Percentiles rank a stretch among this genome's conserved stretches.
Evolutionary conservation across 2,888 invertebrate species (phyloP).

Genomic region (Ephialtes manifestator): DNA sequence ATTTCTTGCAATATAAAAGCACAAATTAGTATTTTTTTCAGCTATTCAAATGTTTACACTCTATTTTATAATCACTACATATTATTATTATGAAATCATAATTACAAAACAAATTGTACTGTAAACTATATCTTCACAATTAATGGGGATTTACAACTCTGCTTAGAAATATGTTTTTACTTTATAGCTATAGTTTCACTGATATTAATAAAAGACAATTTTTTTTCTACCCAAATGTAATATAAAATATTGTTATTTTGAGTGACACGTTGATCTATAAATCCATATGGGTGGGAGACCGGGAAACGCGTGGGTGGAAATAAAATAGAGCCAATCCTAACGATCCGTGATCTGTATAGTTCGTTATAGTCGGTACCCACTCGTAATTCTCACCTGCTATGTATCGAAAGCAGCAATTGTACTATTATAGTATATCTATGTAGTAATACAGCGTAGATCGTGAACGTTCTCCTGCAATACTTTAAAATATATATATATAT

Average conservation of each 20-base stretch:
- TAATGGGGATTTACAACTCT: no score
- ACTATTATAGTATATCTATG: not conserved
- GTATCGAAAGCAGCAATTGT: conserved; percentile 22
- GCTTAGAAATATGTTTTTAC: no score
- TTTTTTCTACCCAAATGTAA: no score
- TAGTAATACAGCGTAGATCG: not conserved
- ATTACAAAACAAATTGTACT: no score
- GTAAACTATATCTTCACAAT: no score
- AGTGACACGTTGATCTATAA: not conserved
- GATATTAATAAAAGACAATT: no score
- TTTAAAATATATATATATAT: not conserved
- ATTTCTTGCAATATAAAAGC: no score
- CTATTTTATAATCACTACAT: no score
- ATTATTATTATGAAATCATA: no score
- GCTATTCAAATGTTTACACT: no score
- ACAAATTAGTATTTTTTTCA: no score
- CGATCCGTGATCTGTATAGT: conserved; percentile 4
- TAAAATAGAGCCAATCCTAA: conserved; percentile 26
- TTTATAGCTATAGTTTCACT: no score
- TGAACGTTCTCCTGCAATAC: not conserved
- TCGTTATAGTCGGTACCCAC: not conserved
- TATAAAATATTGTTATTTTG: not conserved
- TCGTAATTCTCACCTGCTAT: conserved; percentile 20
- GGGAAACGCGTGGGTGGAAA: not conserved
- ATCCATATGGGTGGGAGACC: not conserved